Conservation (phyloP, 2,888 invertebrate species). For the Salticus scenicus region DNA sequence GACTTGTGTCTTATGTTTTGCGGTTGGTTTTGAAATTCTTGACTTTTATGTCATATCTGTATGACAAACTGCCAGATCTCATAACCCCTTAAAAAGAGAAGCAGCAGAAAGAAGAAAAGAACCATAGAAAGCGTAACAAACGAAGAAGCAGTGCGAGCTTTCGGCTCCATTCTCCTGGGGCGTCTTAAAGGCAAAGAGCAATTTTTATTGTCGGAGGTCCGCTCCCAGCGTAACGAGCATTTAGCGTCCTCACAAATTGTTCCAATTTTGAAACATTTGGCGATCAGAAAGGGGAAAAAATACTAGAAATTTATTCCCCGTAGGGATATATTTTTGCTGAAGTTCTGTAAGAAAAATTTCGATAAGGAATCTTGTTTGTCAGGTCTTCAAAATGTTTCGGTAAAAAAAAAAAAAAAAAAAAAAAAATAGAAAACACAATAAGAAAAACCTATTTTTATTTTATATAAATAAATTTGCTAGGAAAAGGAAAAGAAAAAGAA, state of each 20-base stretch:
- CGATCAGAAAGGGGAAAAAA: constrained; percentile 1
- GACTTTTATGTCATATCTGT: constrained; percentile 30
- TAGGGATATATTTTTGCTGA: constrained; percentile 19
- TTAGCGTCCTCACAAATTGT: constrained; percentile 68
- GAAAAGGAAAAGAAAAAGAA: too few relatives aligned
- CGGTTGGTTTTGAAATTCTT: too few relatives aligned
- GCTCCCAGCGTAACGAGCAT: constrained; percentile 54
- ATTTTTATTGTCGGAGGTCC: constrained; percentile 57
- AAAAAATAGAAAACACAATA: too few relatives aligned
- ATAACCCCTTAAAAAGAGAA: constrained; percentile 37
- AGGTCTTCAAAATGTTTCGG: too few relatives aligned
- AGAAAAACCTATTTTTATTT: too few relatives aligned
- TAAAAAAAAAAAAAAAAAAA: too few relatives aligned
- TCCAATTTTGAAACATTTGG: constrained; percentile 61
- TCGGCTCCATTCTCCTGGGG: constrained; percentile 45
- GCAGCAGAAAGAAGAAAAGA: background rate
- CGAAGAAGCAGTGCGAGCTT: background rate
- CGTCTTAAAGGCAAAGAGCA: constrained; percentile 55
- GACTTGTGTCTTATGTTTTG: too few relatives aligned
- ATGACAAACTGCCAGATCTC: constrained; percentile 52
- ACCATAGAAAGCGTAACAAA: constrained; percentile 5
- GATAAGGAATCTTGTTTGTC: too few relatives aligned
- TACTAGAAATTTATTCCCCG: constrained; percentile 58
- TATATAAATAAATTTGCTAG: too few relatives aligned
- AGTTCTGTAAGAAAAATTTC: too few relatives aligned